Conservation (phyloP, 2,888 invertebrate genomes). For the Andrena dorsata region DNA sequence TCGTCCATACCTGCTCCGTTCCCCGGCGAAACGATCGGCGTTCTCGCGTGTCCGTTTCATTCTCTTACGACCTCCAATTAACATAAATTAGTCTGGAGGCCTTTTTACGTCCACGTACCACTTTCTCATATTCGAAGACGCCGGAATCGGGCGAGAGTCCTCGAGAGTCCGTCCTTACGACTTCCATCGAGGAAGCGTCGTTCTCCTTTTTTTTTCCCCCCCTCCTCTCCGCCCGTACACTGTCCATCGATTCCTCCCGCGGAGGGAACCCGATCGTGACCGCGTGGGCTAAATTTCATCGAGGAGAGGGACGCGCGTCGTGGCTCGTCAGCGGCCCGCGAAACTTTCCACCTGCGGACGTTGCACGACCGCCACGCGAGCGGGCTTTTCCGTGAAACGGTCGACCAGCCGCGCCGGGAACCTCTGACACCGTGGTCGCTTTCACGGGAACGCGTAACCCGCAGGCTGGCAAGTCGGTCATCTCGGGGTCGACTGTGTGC, state of each 20-base stretch:
- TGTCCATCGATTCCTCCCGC: conserved; percentile 9
- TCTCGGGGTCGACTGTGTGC: not conserved
- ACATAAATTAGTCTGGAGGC: conserved; percentile 66
- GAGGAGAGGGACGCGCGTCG: not conserved
- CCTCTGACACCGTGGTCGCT: conserved; percentile 35
- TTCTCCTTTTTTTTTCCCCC: conserved; percentile 1
- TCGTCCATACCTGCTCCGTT: conserved; percentile 26
- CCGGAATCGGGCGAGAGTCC: conserved; percentile 34
- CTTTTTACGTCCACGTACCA: conserved; percentile 56
- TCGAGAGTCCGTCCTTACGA: conserved; percentile 30
- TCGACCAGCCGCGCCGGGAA: conserved; percentile 23
- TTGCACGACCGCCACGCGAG: not conserved
- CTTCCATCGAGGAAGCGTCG: conserved; percentile 22
- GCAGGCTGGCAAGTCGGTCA: conserved; percentile 11
- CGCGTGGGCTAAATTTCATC: conserved; percentile 26
- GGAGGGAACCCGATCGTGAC: conserved; percentile 18
- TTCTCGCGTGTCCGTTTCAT: conserved; percentile 45
- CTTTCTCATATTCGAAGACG: conserved; percentile 62
- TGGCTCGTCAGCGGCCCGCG: not conserved
- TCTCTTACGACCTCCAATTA: conserved; percentile 58
- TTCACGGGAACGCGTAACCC: conserved; percentile 49
- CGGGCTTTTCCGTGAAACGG: conserved; percentile 49
- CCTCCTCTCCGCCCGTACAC: not conserved
- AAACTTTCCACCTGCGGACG: conserved; percentile 56
- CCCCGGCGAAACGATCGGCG: conserved; percentile 19